Base-by-base conservation (phyloP, 2,797 vertebrate genomes). In the Triplophysa bombifrons region DNA sequence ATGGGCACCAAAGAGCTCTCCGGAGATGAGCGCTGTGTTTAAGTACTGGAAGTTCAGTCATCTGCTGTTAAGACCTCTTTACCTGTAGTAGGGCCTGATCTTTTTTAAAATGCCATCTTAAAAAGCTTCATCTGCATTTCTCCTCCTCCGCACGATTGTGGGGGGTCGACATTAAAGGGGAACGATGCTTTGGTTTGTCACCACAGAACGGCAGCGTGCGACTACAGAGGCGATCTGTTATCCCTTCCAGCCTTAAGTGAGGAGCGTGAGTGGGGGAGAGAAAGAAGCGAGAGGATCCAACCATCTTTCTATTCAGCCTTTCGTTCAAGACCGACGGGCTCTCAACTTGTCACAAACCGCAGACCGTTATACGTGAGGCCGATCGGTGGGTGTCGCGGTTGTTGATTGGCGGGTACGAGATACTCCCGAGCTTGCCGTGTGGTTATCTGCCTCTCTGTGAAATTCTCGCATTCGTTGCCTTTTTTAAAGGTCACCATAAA, bases 71-170 rank as follows among this genome's bases (percentile, higher is more conserved):
- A 81, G 87, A 83, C 86, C 83, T 27, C 65, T 79, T 78, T 70
- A 56, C 76, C 71, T 58, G 50, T 22, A 16, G 61, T 80, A 55
- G 51, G 79, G 80, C 81, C 12, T 9, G 34, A 74, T 80, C 44
- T 38, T 27, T 90, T 86, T 91, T 63, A 88, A 92, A 93, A 94
- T 93, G 91, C 90, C 91, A 93, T 85, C 88, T 87, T 90, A 92
- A 93, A 93, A 90, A 91, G 88, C 82, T 85, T 34, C 66, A 78
- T 74, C 48, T 72, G 65, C 86, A 86, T 88, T 87, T 89, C 85
- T 87, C 86, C 88, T 90, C 85, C 77, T 56, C 50, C 61, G 82
- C 67, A 72, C 88, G 88, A 91, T 88, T 87, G 83, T 73, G 64
- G 71, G 78, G 27, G 75, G 85, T 88, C 84, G 83, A 51, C 84